phyloP scores from a whole-genome alignment of 2,797 vertebrate genomes.

The Semaprochilodus insignis region DNA sequence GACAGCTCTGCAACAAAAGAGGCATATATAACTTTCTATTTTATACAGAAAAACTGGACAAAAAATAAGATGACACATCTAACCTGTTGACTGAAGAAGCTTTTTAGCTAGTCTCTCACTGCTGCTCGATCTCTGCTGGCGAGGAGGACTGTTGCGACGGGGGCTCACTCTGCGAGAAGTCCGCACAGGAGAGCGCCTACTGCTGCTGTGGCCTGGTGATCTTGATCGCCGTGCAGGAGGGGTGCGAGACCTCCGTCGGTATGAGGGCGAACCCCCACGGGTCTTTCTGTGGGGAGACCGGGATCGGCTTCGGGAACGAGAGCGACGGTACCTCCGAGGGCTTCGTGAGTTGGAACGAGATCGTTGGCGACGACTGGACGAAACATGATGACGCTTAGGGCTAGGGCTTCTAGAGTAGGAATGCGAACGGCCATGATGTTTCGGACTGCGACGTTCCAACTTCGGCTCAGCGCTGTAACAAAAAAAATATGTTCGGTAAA shows the following conservation, averaged over 20 bases:
- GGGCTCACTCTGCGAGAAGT: constrained; percentile 50
- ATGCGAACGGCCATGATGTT: constrained; percentile 65
- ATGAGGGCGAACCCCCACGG: constrained; percentile 41
- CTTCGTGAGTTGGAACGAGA: constrained; percentile 63
- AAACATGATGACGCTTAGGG: constrained; percentile 72
- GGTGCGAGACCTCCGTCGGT: constrained; percentile 49
- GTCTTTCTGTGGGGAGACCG: constrained; percentile 48
- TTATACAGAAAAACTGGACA: background rate
- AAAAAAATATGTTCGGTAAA: background rate
- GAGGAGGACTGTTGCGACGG: constrained; percentile 55
- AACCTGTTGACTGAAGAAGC: constrained; percentile 75
- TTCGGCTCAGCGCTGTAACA: constrained; percentile 52
- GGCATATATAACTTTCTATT: no score
- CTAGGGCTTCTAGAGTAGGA: constrained; percentile 73
- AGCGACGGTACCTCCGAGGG: constrained; percentile 58
- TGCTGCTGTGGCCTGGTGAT: constrained; percentile 65
- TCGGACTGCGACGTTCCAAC: constrained; percentile 59
- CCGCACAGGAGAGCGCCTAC: constrained; percentile 51
- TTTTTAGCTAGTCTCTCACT: constrained; percentile 72
- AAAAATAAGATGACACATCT: background rate
- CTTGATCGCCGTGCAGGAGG: constrained; percentile 46
- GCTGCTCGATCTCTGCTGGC: constrained; percentile 49
- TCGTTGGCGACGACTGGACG: constrained; percentile 68
- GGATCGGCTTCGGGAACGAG: constrained; percentile 63
- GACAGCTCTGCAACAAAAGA: constrained; percentile 22